These are phyloP conservation scores for Tineola bisselliella DNA, from an alignment of 2,888 invertebrate genomes.

Conservation along the genomic window DNA sequence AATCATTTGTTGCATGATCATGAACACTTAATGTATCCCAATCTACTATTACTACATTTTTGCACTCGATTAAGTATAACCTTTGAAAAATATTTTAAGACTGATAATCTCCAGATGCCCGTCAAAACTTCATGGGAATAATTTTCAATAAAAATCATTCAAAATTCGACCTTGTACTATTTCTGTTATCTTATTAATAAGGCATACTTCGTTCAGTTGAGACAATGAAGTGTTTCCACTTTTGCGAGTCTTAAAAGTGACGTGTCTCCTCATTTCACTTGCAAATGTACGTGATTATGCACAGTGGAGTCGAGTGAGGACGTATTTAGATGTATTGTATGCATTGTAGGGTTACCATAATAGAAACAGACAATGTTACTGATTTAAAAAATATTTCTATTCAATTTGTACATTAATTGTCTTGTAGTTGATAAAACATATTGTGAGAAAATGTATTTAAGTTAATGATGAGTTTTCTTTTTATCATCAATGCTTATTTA, in stretches of 20 bases:
- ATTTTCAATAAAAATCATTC: not conserved
- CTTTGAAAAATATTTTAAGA: too few relatives aligned
- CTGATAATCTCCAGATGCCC: too few relatives aligned
- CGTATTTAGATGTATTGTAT: constrained; percentile 53
- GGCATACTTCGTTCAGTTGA: constrained; percentile 21
- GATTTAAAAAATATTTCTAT: constrained; percentile 23
- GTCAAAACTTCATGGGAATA: too few relatives aligned
- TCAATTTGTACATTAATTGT: not conserved
- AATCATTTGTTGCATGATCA: too few relatives aligned
- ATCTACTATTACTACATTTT: too few relatives aligned
- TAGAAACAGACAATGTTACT: not conserved
- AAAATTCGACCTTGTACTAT: not conserved
- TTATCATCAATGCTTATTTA: too few relatives aligned
- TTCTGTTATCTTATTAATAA: not conserved
- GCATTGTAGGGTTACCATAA: constrained; percentile 30
- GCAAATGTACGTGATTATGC: constrained; percentile 60
- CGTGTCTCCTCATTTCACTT: constrained; percentile 54
- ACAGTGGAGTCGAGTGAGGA: constrained; percentile 48
- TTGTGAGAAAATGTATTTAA: too few relatives aligned
- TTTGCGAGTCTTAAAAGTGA: constrained; percentile 54
- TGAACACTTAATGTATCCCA: too few relatives aligned
- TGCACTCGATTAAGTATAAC: too few relatives aligned
- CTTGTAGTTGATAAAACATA: not conserved
- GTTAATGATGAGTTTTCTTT: too few relatives aligned
- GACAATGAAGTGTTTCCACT: constrained; percentile 46